Evolutionary conservation across 37 sponge, comb jelly and placozoan genomes (phyloP).

Genomic region (Dysidea cf. avara): DNA sequence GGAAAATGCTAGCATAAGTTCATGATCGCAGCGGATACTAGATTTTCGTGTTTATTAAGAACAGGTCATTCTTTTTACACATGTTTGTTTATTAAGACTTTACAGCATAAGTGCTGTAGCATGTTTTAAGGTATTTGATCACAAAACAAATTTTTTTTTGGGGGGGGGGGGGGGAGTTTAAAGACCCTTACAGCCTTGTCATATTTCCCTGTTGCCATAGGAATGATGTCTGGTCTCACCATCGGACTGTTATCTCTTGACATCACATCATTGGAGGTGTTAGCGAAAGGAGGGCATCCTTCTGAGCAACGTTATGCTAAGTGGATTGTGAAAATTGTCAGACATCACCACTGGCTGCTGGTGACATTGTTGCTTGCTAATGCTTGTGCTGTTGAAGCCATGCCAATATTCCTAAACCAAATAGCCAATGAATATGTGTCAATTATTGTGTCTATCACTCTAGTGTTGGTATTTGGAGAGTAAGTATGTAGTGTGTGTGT

Average conservation of each 20-base stretch:
- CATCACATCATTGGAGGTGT: slow-evolving; percentile 61
- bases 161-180: no score
- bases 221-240: slow-evolving; percentile 83
- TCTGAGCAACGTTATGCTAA: slow-evolving; percentile 63
- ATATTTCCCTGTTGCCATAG: slow-evolving; percentile 24
- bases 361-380: slow-evolving; percentile 86
- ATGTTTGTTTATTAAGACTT: no score
- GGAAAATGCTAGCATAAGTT: no score
- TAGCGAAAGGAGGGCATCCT: slow-evolving; percentile 63
- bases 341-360: slow-evolving; percentile 68
- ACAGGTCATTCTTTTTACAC: no score
- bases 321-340: slow-evolving; percentile 60
- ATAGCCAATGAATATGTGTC: slow-evolving; percentile 77
- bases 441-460: slow-evolving; percentile 80
- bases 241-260: slow-evolving; percentile 90
- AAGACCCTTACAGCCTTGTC: no score
- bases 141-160: no score
- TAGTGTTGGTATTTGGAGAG: slow-evolving; percentile 87
- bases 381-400: slow-evolving; percentile 77
- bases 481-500: slow-evolving; percentile 27
- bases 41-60: no score
- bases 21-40: no score
- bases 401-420: slow-evolving; percentile 78
- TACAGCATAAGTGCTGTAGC: no score
- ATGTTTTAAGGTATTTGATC: no score